Conservation (phyloP, 1,140 invertebrate species). For the Lordiphosa stackelbergi region DNA sequence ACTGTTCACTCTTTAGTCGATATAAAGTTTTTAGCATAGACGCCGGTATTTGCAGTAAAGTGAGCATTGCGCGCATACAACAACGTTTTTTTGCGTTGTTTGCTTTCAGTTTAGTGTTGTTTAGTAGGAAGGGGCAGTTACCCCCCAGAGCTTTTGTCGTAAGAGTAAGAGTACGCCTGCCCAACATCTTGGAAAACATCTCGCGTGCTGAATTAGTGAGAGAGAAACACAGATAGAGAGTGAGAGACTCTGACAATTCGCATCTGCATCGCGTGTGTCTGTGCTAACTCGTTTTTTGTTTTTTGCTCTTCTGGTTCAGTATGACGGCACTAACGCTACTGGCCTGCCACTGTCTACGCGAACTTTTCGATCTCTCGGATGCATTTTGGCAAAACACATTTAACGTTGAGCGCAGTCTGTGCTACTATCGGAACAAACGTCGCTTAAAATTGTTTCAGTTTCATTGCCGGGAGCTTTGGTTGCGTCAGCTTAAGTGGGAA, state of each 20-base stretch:
- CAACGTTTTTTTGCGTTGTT: no score
- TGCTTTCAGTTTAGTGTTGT: no score
- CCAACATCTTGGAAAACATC: background rate
- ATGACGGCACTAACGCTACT: slow-evolving; percentile 70
- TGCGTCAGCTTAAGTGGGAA: slow-evolving; percentile 28
- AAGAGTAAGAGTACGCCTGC: no score
- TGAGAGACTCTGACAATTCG: slow-evolving; percentile 13
- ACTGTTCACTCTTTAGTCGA: slow-evolving; percentile 2
- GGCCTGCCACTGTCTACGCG: slow-evolving; percentile 42
- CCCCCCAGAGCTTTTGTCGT: no score
- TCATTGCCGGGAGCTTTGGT: slow-evolving; percentile 52
- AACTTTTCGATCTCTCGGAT: slow-evolving; percentile 63
- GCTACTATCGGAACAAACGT: slow-evolving; percentile 49
- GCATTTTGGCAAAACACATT: slow-evolving; percentile 60
- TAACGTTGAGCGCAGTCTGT: slow-evolving; percentile 44
- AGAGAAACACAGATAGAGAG: slow-evolving; percentile 21
- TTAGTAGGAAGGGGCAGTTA: no score
- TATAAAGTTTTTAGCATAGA: background rate
- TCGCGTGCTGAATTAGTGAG: slow-evolving; percentile 16
- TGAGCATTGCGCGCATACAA: background rate
- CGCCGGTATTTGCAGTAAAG: background rate
- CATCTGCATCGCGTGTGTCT: slow-evolving; percentile 29
- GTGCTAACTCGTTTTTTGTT: slow-evolving; percentile 22
- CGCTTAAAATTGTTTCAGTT: slow-evolving; percentile 53
- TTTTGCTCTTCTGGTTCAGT: slow-evolving; percentile 31